These are phyloP conservation scores for Philaethria dido DNA, from an alignment of 2,888 invertebrate genomes.

Conservation along the genomic window DNA sequence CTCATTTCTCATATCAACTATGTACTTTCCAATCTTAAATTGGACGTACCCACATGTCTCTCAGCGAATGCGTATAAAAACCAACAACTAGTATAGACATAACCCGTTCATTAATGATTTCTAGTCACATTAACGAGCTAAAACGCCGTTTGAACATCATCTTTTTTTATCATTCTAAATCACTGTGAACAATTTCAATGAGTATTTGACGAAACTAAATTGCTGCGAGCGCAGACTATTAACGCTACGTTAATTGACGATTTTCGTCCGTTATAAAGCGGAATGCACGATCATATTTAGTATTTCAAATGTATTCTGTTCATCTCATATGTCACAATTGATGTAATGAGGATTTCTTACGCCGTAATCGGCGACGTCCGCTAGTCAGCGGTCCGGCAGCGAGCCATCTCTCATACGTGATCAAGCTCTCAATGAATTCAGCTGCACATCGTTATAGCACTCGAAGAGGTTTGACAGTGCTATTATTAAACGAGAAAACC, in stretches of 20 bases:
- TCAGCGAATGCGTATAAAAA: slow-evolving; percentile 38
- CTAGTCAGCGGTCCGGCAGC: slow-evolving; percentile 29
- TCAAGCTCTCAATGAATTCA: slow-evolving; percentile 52
- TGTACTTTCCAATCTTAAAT: slow-evolving; percentile 49
- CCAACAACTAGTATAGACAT: slow-evolving; percentile 36
- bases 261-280: slow-evolving; percentile 26
- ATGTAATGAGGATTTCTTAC: slow-evolving; percentile 59
- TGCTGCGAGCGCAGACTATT: slow-evolving; percentile 23
- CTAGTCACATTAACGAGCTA: slow-evolving; percentile 43
- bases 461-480: slow-evolving; percentile 19
- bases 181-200: slow-evolving; percentile 37
- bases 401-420: slow-evolving; percentile 51
- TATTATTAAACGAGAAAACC: neutral
- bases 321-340: slow-evolving; percentile 48
- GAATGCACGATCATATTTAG: slow-evolving; percentile 28
- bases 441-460: slow-evolving; percentile 29
- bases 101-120: slow-evolving; percentile 45
- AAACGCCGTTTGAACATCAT: slow-evolving; percentile 38
- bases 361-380: slow-evolving; percentile 59
- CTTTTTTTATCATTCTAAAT: slow-evolving; percentile 42
- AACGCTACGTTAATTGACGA: slow-evolving; percentile 32
- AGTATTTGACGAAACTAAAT: slow-evolving; percentile 34
- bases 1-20: slow-evolving; percentile 43
- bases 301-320: slow-evolving; percentile 29
- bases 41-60: slow-evolving; percentile 43